Evolutionary conservation across 2,797 vertebrate species (phyloP).

Genomic region (Gymnothorax reevesii): DNA sequence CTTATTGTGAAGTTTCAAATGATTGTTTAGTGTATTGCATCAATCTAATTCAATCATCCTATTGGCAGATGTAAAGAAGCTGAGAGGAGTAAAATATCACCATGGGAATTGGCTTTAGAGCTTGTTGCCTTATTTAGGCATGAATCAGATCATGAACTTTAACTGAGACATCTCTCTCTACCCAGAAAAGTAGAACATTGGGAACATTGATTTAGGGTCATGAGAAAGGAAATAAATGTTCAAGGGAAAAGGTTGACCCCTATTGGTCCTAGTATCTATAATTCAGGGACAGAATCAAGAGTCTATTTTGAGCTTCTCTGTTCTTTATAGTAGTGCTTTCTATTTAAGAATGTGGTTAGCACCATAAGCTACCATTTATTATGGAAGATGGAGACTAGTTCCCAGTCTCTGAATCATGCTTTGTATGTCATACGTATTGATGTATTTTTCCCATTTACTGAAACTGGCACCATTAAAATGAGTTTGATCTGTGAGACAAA

Average conservation of each 20-base stretch:
- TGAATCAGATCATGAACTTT: neutral
- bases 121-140: neutral
- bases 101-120: neutral
- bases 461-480: neutral
- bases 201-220: constrained; percentile 13
- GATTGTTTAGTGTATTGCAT: neutral
- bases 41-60: neutral
- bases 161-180: neutral
- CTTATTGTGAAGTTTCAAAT: neutral
- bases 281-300: neutral
- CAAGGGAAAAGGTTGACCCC: neutral
- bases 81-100: neutral
- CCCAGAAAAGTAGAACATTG: neutral
- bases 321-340: neutral
- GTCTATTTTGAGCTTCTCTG: neutral
- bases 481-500: no score
- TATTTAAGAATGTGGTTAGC: neutral
- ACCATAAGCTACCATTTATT: constrained; percentile 7
- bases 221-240: neutral
- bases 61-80: neutral
- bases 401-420: constrained; percentile 7
- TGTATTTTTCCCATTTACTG: neutral
- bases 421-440: constrained; percentile 8
- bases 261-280: neutral
- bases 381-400: neutral